Evolutionary conservation across 2,888 invertebrate species (phyloP).

Genomic region (Acanthosepion esculentum): DNA sequence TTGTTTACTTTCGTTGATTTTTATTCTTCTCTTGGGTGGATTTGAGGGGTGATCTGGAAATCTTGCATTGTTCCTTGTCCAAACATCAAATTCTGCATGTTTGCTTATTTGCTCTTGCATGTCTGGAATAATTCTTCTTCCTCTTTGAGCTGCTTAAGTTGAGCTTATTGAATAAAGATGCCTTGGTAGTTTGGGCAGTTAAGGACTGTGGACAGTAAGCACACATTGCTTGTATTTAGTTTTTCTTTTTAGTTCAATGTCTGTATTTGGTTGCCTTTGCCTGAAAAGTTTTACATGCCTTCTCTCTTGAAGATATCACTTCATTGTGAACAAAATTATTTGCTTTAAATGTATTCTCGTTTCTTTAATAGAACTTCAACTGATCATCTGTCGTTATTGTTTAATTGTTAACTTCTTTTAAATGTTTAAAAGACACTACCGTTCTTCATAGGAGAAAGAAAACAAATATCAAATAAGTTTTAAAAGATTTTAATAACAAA

Average conservation of each 20-base stretch:
- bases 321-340: neutral
- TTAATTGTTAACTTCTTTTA: too few species aligned
- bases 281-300: neutral
- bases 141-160: neutral
- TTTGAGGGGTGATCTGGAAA: neutral
- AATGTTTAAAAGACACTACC: too few species aligned
- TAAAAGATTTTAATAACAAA: too few species aligned
- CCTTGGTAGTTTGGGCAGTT: neutral
- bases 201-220: neutral
- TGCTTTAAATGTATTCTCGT: neutral
- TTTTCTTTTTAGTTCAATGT: neutral
- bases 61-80: neutral
- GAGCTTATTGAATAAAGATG: conserved; percentile 2
- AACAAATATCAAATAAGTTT: too few species aligned
- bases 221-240: neutral
- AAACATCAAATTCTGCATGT: neutral
- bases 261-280: neutral
- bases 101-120: neutral
- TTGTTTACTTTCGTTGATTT: neutral
- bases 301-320: neutral
- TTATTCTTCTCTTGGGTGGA: neutral
- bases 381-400: too few species aligned
- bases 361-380: too few species aligned
- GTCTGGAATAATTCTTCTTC: neutral
- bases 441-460: too few species aligned